Evolutionary conservation across 2,888 invertebrate genomes (phyloP), one percentile per base, ranked within the genome.

Genomic region (Galerucella nymphaeae): DNA sequence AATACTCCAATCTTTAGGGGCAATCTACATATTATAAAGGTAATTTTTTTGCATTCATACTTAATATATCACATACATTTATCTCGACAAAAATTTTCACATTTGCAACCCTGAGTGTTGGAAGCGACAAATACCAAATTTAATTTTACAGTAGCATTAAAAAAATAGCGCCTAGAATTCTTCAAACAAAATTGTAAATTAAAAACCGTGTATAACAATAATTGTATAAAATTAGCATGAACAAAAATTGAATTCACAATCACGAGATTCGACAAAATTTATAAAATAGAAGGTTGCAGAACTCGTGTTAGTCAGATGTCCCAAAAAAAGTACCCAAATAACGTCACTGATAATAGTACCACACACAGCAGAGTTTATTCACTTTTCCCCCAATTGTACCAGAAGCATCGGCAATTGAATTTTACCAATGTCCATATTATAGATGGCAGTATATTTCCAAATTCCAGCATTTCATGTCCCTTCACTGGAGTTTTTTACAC

Each of bases 51-150:
- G 72, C 77, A 75, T 76, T 79, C 79, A 80, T 75, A 77, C 80
- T 16, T 74, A 69, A 75, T 75, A 30, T 74, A 75, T 76, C 75
- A 72, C 78, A 78, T 62, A 76, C 77, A 70, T 76, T 74, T 70
- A 76, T 69, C 66, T 73, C 72, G 41, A 71, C 75, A 73, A 64
- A 50, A 53, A 53, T 53, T 53, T 16, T 66, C 75, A 76, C 75
- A 71, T 75, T 75, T 80, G 80, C 82, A 80, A 83, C 83, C 82
- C 82, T 82, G 83, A 82, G 83, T 82, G 82, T 81, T 82, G 81
- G 81, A 82, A 82, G 81, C 74, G 76, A 79, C 77, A 78, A 81
- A 76, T 75, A 76, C 75, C 79, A 79, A 82, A 81, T 71, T 70
- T 50, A 4, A 16, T 50, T 66, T 62, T 53, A 66, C 65, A 62